Conservation (phyloP, 2,888 invertebrate species). For the Siphonodentalium dalli region DNA sequence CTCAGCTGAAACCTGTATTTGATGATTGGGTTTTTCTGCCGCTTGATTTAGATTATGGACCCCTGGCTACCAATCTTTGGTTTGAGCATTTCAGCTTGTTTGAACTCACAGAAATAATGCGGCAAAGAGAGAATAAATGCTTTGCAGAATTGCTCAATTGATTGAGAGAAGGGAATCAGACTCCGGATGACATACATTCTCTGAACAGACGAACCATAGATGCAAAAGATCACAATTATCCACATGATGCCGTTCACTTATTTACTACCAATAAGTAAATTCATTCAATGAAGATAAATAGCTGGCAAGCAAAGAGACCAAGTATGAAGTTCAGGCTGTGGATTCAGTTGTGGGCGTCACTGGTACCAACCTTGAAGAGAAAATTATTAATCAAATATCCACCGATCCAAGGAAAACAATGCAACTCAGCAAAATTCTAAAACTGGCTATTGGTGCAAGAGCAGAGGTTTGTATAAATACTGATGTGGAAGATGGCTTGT, state of each 20-base stretch:
- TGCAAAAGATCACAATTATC: neutral
- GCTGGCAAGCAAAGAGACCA: neutral
- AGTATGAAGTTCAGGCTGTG: neutral
- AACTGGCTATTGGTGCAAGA: slow-evolving; percentile 4
- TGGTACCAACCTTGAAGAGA: too few relatives aligned
- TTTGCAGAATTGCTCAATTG: slow-evolving; percentile 10
- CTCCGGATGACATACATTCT: neutral
- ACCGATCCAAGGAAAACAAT: slow-evolving; percentile 3
- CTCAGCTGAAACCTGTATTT: too few relatives aligned
- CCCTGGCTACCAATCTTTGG: neutral
- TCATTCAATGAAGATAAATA: neutral
- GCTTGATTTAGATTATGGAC: slow-evolving; percentile 12
- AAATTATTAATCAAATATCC: too few relatives aligned
- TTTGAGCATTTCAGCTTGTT: neutral
- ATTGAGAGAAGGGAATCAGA: slow-evolving; percentile 9
- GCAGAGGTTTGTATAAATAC: slow-evolving; percentile 10
- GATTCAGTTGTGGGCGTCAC: too few relatives aligned
- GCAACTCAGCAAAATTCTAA: neutral
- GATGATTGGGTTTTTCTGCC: too few relatives aligned
- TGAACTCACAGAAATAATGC: slow-evolving; percentile 13
- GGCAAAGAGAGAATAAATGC: slow-evolving; percentile 9
- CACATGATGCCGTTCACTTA: slow-evolving; percentile 4
- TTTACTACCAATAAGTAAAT: neutral
- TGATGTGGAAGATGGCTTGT: slow-evolving; percentile 9
- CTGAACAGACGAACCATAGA: neutral